Conservation (phyloP, 2,113 vertebrate species). For the Tetrao urogallus region DNA sequence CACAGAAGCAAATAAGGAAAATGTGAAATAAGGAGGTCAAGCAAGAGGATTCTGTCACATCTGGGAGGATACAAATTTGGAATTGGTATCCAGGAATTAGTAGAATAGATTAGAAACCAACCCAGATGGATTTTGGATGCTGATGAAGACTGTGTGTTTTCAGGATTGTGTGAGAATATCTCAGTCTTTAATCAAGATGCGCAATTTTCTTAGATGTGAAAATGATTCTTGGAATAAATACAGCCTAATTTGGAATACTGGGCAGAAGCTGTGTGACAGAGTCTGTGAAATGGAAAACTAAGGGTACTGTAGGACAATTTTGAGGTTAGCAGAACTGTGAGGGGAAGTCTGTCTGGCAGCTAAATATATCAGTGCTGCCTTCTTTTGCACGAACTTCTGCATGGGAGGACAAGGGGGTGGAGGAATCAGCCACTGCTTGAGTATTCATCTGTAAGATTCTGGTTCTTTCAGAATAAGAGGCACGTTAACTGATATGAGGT, state of each 20-base stretch:
- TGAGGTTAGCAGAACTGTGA: slow-evolving; percentile 9
- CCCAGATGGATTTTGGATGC: neutral
- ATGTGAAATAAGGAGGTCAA: neutral
- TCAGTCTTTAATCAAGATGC: neutral
- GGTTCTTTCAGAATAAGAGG: neutral
- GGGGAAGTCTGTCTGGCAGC: slow-evolving; percentile 22
- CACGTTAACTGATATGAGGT: rapidly evolving
- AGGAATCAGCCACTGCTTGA: neutral
- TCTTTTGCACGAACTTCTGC: neutral
- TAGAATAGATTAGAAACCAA: neutral
- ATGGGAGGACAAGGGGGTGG: neutral
- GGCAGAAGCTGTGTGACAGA: neutral
- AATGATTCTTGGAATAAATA: slow-evolving; percentile 21
- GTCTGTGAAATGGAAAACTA: neutral
- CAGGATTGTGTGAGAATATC: neutral
- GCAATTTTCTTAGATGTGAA: slow-evolving; percentile 12
- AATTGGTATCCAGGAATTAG: neutral
- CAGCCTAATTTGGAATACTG: neutral
- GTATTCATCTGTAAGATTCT: rapidly evolving
- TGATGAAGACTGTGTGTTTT: neutral
- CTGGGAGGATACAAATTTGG: neutral
- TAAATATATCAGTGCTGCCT: neutral
- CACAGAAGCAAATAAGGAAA: neutral
- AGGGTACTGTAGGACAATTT: slow-evolving; percentile 23
- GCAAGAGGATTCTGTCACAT: neutral